Evolutionary conservation across 2,888 invertebrate genomes (phyloP), one percentile per base, ranked within the genome.

Genomic region (Drosophila mulleri): DNA sequence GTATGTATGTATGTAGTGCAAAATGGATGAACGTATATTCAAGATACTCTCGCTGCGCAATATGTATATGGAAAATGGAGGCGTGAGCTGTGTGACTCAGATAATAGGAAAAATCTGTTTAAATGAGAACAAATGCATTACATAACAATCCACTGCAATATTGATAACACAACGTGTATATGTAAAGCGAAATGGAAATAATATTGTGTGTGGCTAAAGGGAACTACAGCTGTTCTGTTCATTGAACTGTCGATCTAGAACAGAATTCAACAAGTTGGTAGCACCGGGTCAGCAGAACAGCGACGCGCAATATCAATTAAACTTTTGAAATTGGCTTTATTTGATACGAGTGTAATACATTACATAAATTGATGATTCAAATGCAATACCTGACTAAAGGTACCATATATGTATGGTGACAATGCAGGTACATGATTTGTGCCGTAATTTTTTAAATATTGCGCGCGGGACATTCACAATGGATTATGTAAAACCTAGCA

Each of bases 61-160:
- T 76, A 72, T 53, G 29, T 50, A 72, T 53, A 35, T 50, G 58
- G 48, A 73, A 42, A 54, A 50, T 35, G 65, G 72, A 82, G 82
- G 78, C 78, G 66, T 83, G 84, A 72, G 70, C 57, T 66, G 57
- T 52, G 75, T 87, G 84, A 87, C 67, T 83, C 83, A 83, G 80
- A 67, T 64, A 54, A 71, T 60, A 54, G 35, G 16, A 58, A 47
- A 45, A 48, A 23, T 60, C 47, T 23, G 29, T 60, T 61, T 35
- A 35, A 52, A 23, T 44, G 47, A 29, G 53, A 54, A 39, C 39
- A 37, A 12, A 11, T 16, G 6, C 50, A 77, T 78, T 78, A 78
- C 74, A 74, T 74, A 78, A 77, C 42, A 48, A 54, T 14, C 18
- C 14, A 6, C 12, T 8, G 23, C 44, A 52, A 44, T n/a, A n/a